A percentile compares a stretch with the other conserved stretches of the same genome.
These are phyloP conservation scores for Sclerodermus sp. DNA, from an alignment of 2,888 invertebrate species.

Conservation along the genomic window DNA sequence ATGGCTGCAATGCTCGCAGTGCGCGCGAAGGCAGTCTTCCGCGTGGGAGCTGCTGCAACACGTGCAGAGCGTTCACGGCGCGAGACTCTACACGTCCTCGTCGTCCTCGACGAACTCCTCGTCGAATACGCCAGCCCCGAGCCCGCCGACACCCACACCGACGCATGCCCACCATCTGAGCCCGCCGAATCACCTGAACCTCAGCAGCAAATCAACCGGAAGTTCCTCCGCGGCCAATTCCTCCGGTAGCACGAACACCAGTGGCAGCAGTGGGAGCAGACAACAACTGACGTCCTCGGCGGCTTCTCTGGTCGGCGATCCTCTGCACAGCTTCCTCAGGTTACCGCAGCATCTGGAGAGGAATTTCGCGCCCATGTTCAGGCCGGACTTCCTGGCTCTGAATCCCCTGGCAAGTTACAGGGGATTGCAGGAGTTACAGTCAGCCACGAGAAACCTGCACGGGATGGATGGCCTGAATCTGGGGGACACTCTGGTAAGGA, in stretches of 20 bases:
- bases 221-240: slow-evolving; percentile 55
- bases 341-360: slow-evolving; percentile 52
- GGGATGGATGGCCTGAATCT: slow-evolving; percentile 54
- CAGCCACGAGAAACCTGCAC: slow-evolving; percentile 52
- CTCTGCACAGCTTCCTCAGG: slow-evolving; percentile 52
- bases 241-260: slow-evolving; percentile 52
- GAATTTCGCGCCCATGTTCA: slow-evolving; percentile 54
- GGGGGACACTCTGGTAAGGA: slow-evolving; percentile 51
- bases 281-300: slow-evolving; percentile 51
- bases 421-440: slow-evolving; percentile 52
- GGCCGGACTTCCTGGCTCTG: slow-evolving; percentile 52
- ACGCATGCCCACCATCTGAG: slow-evolving; percentile 54
- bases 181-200: slow-evolving; percentile 53
- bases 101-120: slow-evolving; percentile 52
- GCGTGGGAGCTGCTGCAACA: slow-evolving; percentile 96
- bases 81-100: slow-evolving; percentile 85
- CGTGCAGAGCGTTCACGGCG: slow-evolving; percentile 90
- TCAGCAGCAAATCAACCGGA: slow-evolving; percentile 56
- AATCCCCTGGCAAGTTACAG: slow-evolving; percentile 52
- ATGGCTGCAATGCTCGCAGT: slow-evolving; percentile 91
- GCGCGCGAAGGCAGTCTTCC: slow-evolving; percentile 88
- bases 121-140: slow-evolving; percentile 57
- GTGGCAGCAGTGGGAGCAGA: slow-evolving; percentile 45
- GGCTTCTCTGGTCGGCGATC: slow-evolving; percentile 53
- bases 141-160: slow-evolving; percentile 56